Conservation (phyloP, 1,140 invertebrate species). For the Acromyrmex heyeri region DNA sequence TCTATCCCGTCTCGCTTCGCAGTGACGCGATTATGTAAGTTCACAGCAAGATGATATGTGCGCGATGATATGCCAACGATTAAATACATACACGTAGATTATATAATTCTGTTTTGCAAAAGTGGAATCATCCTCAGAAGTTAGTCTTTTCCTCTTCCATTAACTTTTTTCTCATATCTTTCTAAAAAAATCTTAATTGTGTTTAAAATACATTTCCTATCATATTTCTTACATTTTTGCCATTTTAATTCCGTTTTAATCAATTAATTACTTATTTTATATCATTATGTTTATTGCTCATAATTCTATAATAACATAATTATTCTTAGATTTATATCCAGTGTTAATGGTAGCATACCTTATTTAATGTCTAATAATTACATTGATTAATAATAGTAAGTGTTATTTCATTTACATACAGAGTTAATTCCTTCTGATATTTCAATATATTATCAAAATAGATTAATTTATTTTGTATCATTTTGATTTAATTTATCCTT, state of each 20-base stretch:
- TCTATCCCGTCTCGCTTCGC: slow-evolving; percentile 17
- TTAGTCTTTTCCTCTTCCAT: not conserved
- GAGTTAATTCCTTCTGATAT: not conserved
- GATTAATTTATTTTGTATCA: too few species aligned
- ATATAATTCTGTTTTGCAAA: not conserved
- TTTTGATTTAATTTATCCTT: too few species aligned
- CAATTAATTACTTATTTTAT: not conserved
- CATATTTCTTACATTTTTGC: not conserved
- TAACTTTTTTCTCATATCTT: not conserved
- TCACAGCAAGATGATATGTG: slow-evolving; percentile 14
- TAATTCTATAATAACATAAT: not conserved
- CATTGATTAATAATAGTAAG: not conserved
- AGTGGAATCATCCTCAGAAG: not conserved
- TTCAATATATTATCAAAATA: not conserved
- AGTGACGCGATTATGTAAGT: slow-evolving; percentile 23
- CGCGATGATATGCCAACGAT: slow-evolving; percentile 1
- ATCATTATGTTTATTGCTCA: not conserved
- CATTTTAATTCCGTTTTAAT: not conserved
- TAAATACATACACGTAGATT: not conserved
- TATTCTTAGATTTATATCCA: not conserved
- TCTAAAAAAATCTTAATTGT: not conserved
- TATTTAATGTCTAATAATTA: not conserved
- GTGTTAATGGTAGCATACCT: not conserved
- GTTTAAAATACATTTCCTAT: not conserved
- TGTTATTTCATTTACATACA: not conserved